Conservation (phyloP, 1,140 invertebrate genomes). For the Bombus balteatus region DNA sequence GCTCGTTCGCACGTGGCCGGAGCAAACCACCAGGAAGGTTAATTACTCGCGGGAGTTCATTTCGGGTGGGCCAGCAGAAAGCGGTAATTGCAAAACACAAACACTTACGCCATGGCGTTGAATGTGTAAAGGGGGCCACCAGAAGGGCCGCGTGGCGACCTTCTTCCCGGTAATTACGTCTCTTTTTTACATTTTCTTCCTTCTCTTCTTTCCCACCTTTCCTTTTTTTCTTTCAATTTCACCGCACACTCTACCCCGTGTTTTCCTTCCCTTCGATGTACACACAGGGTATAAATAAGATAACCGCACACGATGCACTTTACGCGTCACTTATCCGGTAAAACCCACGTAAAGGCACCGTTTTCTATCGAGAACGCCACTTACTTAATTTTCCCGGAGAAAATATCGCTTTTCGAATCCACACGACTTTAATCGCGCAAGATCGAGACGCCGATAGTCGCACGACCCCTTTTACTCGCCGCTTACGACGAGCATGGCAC, state of each 20-base stretch:
- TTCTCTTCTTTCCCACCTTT: neutral
- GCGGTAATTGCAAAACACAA: constrained; percentile 32
- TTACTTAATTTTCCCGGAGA: neutral
- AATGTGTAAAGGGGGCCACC: neutral
- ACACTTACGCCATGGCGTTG: constrained; percentile 6
- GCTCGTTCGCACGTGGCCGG: neutral
- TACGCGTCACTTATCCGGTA: constrained; percentile 17
- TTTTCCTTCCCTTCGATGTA: neutral
- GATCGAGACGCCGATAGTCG: neutral
- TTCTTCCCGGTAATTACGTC: constrained; percentile 16
- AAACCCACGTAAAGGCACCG: neutral
- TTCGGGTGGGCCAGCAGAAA: constrained; percentile 12
- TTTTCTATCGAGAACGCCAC: neutral
- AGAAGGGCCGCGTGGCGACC: neutral
- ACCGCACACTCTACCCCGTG: neutral
- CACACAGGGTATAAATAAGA: constrained; percentile 28
- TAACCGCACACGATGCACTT: constrained; percentile 26
- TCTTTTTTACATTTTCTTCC: neutral
- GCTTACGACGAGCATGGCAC: neutral
- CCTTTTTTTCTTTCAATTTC: constrained; percentile 7
- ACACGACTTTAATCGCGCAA: neutral
- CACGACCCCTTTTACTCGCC: neutral
- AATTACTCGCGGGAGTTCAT: constrained; percentile 28
- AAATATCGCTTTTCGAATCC: constrained; percentile 3
- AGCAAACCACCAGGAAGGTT: constrained; percentile 5